phyloP scores from a whole-genome alignment of 2,797 vertebrate species.

The Oceanodroma leucorhoa region DNA sequence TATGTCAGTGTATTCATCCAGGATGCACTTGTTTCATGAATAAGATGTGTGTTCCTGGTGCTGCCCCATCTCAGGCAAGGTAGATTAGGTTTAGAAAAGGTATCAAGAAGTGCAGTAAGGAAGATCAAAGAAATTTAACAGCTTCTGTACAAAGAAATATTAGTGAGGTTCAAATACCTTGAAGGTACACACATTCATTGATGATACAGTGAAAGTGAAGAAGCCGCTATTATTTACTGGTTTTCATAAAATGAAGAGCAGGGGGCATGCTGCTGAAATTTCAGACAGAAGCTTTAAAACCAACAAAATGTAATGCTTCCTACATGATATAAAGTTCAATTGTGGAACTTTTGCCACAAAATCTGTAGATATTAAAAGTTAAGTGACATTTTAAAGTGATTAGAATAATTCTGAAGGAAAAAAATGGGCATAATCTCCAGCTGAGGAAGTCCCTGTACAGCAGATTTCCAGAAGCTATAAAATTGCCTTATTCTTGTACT shows the following conservation, averaged over 20 bases:
- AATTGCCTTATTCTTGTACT: not conserved
- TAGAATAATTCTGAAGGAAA: not conserved
- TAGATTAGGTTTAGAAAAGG: not conserved
- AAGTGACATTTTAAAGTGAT: not conserved
- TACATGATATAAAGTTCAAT: not conserved
- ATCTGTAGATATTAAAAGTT: not conserved
- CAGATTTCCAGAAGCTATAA: not conserved
- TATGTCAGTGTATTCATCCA: not conserved
- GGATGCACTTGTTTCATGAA: not conserved
- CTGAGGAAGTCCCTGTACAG: not conserved
- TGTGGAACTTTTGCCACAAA: not conserved
- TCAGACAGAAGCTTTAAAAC: not conserved
- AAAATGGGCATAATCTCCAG: not conserved
- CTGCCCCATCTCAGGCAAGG: not conserved
- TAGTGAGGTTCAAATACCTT: not conserved
- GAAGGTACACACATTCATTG: not conserved
- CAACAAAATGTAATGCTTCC: not conserved
- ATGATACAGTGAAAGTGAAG: not conserved
- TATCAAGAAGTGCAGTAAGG: not conserved
- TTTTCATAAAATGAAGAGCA: not conserved
- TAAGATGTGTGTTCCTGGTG: not conserved
- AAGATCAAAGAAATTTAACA: not conserved
- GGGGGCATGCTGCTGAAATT: not conserved
- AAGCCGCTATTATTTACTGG: not conserved
- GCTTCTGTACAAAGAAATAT: not conserved